Base-by-base conservation (phyloP, 2,888 invertebrate genomes). In the Hetaerina titia region DNA sequence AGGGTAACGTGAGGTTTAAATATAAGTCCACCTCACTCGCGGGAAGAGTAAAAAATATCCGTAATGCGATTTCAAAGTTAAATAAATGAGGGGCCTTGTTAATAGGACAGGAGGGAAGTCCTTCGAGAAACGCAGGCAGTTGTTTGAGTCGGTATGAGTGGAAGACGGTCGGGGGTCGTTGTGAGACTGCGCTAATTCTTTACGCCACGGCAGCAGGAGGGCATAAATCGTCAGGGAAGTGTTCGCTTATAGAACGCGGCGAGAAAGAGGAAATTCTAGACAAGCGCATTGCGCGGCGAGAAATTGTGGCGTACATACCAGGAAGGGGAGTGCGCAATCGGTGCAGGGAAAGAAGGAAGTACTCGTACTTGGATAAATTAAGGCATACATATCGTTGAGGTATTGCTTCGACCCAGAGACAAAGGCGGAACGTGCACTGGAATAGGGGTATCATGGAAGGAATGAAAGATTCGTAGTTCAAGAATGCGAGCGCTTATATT, bases 151-250 rank as follows among this genome's bases (percentile, higher is more conserved):
- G 11, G 25, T 58, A 57, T 56, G 88, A 17, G 88, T 56, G 13
- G 7, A 15, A 58, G 89, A 69, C n/a, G n/a, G 19, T 11, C 15
- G 56, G 64, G 90, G 56, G 45, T 92, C 17, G 31, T 22, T 25
- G 17, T 15, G 63, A 90, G 90, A 15, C 31, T 60, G 64, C 63
- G 58, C 90, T 90, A 63, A 90, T 90, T 90, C 90, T 63, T 9
- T 89, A 22, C n/a, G 57, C 57, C 58, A n/a, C 58, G 57, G 58
- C n/a, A 81, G 17, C 17, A 45, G 90, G 25, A 45, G 64, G 22
- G 22, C 90, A 90, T 64, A 90, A 90, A 90, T 90, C 64, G 64
- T 89, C 13, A 11, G 89, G 31, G n/a, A 89, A 89, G 89, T 89
- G 89, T 57, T 31, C 13, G 25, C 81, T 81, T 25, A 13, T 31